Conservation (phyloP, 2,113 vertebrate genomes). For the Setophaga petechia region DNA sequence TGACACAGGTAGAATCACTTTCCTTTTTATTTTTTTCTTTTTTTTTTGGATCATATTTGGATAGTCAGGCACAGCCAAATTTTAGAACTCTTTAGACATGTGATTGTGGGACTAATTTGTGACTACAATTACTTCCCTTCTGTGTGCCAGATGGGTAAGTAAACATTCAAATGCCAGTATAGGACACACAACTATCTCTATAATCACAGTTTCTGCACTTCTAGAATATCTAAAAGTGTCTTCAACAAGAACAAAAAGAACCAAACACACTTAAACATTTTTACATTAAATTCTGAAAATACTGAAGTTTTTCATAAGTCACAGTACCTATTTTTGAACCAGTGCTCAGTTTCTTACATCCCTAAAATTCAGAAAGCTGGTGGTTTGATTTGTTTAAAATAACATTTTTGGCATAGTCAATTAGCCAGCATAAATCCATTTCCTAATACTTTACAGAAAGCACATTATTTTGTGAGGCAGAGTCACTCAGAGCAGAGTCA, state of each 20-base stretch:
- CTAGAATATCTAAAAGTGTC: neutral
- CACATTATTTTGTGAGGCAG: neutral
- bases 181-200: neutral
- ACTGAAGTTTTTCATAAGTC: neutral
- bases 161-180: neutral
- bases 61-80: neutral
- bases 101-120: neutral
- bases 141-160: neutral
- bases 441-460: constrained; percentile 11
- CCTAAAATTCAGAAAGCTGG: neutral
- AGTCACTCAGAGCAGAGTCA: neutral
- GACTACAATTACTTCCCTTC: neutral
- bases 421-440: neutral
- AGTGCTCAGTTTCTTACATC: neutral
- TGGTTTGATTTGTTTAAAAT: constrained; percentile 46
- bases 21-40: neutral
- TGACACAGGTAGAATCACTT: neutral
- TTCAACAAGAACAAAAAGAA: neutral
- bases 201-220: neutral
- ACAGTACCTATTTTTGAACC: neutral
- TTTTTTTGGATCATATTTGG: neutral
- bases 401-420: neutral
- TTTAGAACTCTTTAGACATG: neutral
- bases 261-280: neutral
- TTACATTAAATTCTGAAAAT: neutral